phyloP scores from a whole-genome alignment of 2,797 vertebrate genomes.

The Melanotaenia parkinsoni region DNA sequence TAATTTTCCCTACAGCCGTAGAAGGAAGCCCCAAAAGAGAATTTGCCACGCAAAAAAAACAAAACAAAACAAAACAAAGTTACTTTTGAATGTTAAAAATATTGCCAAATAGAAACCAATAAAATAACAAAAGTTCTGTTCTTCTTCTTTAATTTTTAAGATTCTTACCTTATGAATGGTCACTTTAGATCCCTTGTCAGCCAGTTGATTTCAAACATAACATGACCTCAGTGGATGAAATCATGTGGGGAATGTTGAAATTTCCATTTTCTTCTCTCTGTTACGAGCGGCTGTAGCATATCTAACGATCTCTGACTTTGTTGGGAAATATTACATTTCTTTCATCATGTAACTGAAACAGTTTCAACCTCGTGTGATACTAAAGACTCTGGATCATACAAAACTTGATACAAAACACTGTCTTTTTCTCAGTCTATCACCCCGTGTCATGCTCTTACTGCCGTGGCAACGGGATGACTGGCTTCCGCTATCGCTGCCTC shows the following conservation, averaged over 20 bases:
- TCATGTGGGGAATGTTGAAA: not conserved
- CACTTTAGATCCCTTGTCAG: not conserved
- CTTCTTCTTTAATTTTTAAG: too few relatives aligned
- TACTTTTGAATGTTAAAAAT: not conserved
- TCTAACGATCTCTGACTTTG: not conserved
- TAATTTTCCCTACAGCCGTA: not conserved
- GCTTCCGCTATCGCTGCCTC: slow-evolving; percentile 95
- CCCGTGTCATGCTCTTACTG: slow-evolving; percentile 94
- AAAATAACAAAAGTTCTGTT: not conserved
- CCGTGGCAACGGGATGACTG: slow-evolving; percentile 91
- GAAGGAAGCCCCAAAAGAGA: not conserved
- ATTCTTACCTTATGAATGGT: not conserved
- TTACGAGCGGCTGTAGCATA: not conserved
- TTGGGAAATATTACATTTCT: not conserved
- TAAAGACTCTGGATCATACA: not conserved
- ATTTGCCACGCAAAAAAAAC: not conserved
- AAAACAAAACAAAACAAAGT: too few relatives aligned
- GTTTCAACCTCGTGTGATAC: not conserved
- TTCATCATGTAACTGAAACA: not conserved
- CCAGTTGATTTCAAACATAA: not conserved
- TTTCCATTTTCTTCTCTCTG: not conserved
- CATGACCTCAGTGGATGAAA: not conserved
- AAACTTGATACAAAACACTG: not conserved
- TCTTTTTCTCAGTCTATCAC: slow-evolving; percentile 86
- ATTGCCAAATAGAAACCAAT: not conserved